Evolutionary conservation across 2,888 invertebrate species (phyloP).

Genomic region (Pammene aurita): DNA sequence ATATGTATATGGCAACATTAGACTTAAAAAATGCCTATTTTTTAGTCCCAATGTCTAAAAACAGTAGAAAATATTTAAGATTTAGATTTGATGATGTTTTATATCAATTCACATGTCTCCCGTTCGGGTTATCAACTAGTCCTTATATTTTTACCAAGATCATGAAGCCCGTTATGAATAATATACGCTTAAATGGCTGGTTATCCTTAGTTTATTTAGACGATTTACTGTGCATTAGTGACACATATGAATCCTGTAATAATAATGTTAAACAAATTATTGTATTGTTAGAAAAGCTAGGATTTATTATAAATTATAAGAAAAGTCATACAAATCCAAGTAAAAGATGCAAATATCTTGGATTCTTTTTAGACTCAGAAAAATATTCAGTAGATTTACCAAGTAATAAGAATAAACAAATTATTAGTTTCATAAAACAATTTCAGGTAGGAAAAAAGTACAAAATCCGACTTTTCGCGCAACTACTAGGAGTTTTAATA

Average conservation of each 20-base stretch:
- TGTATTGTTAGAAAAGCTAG: too few relatives aligned
- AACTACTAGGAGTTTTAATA: conserved; percentile 1
- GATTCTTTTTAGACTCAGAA: background rate
- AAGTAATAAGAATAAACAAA: background rate
- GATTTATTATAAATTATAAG: too few relatives aligned
- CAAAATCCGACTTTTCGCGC: background rate
- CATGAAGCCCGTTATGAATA: conserved; percentile 2
- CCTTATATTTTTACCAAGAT: conserved; percentile 1
- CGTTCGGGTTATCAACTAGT: background rate
- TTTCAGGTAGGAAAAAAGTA: background rate
- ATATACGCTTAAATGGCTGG: conserved; percentile 1
- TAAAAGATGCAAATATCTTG: background rate
- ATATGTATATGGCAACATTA: conserved; percentile 8
- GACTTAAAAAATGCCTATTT: conserved; percentile 10
- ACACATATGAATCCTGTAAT: background rate
- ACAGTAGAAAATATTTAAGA: background rate
- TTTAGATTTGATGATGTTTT: background rate
- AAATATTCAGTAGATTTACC: conserved; percentile 1
- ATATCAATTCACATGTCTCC: conserved; percentile 5
- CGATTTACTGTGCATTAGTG: background rate
- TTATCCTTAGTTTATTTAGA: background rate
- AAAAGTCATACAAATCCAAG: background rate
- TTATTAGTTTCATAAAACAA: background rate
- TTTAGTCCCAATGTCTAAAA: conserved; percentile 7
- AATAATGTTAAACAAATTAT: background rate